A percentile compares a stretch with the other conserved stretches of the same genome.
Conservation (phyloP, 2,888 invertebrate genomes). For the Sycophila texana region DNA sequence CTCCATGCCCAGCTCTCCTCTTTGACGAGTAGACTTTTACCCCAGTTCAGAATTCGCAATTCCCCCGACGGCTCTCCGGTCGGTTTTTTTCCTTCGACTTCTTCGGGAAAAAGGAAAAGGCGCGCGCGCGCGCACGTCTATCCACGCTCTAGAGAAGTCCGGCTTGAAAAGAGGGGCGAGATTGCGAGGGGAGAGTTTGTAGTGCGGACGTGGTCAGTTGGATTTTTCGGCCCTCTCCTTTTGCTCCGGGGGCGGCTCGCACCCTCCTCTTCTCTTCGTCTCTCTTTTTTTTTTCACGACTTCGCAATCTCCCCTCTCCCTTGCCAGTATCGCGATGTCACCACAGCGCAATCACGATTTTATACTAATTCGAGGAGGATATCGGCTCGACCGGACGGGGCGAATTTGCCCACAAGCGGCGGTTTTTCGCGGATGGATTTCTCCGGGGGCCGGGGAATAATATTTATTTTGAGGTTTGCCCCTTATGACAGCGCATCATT, state of each 20-base stretch:
- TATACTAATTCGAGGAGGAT: conserved; percentile 44
- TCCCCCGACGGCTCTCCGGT: conserved; percentile 34
- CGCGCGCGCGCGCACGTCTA: conserved; percentile 18
- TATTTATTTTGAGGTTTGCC: conserved; percentile 54
- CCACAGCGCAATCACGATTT: conserved; percentile 5
- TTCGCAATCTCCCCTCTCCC: neutral
- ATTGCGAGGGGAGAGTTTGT: conserved; percentile 47
- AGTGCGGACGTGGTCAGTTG: conserved; percentile 52
- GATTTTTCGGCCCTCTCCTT: conserved; percentile 52
- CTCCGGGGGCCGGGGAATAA: neutral
- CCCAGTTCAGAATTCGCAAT: conserved; percentile 64
- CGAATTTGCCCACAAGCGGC: conserved; percentile 37
- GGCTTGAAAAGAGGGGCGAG: conserved; percentile 38
- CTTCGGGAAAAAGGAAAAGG: conserved; percentile 8
- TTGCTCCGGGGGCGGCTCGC: conserved; percentile 1
- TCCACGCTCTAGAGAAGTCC: conserved; percentile 41
- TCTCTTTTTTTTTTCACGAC: no score
- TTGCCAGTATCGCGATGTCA: neutral
- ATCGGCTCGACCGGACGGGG: neutral
- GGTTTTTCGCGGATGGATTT: neutral
- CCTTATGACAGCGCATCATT: conserved; percentile 49
- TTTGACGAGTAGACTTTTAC: conserved; percentile 64
- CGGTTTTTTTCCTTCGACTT: conserved; percentile 37
- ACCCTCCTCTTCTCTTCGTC: conserved; percentile 35
- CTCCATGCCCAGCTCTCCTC: conserved; percentile 40